A percentile compares a stretch with the other conserved stretches of the same genome.
phyloP scores from a whole-genome alignment of 2,888 invertebrate genomes.

The Ypsolopha scabrella region DNA sequence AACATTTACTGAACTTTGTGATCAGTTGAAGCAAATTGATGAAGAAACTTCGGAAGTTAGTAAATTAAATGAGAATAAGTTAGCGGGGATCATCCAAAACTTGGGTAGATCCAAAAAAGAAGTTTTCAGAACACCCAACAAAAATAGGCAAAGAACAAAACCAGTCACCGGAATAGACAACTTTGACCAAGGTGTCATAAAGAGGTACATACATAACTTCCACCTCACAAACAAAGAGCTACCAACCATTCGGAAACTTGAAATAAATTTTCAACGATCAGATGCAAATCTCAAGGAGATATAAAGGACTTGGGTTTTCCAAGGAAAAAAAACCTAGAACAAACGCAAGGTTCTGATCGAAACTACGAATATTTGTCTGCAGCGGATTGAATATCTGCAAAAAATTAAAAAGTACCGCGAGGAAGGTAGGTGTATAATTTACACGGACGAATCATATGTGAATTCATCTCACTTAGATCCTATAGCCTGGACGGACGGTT shows the following conservation, averaged over 20 bases:
- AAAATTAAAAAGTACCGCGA: constrained; percentile 11
- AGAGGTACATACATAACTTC: constrained; percentile 22
- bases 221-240: constrained; percentile 20
- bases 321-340: constrained; percentile 16
- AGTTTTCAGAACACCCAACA: constrained; percentile 18
- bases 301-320: constrained; percentile 15
- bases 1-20: no score
- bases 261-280: constrained; percentile 16
- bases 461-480: background rate
- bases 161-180: constrained; percentile 17
- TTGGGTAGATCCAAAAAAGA: no score
- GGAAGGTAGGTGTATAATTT: no score
- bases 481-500: background rate
- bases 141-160: constrained; percentile 16
- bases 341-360: constrained; percentile 19
- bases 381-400: constrained; percentile 18
- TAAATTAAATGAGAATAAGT: no score
- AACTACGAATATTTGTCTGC: constrained; percentile 11
- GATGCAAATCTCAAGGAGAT: constrained; percentile 12
- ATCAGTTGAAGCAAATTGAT: no score
- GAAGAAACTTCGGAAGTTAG: no score
- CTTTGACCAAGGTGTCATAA: constrained; percentile 21
- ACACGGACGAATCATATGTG: no score
- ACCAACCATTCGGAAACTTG: constrained; percentile 15
- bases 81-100: no score